Evolutionary conservation across 2,797 vertebrate species (phyloP), one percentile per base, ranked within the genome.

Genomic region (Chelmon rostratus): DNA sequence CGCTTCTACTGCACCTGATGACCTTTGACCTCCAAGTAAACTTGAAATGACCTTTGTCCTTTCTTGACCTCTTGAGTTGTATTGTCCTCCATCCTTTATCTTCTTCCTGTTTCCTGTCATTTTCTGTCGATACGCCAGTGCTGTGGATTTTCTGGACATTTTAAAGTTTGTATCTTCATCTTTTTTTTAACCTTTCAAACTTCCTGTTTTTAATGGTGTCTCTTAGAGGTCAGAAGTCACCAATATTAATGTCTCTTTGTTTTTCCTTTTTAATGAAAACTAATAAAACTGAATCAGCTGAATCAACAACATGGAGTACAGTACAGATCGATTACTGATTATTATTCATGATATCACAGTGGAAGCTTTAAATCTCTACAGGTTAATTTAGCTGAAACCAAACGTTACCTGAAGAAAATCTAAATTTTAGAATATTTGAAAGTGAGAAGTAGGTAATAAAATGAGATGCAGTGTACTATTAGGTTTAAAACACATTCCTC

Each of bases 1-100:
- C 84, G 86, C 57, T 94, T 93, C 70, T 93, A 92, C 83, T 91
- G 85, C 76, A 85, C 87, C 86, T 95, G 91, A 96, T 49, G 56
- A 56, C 72, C 62, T 79, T 54, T 57, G 31, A 65, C 57, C 52
- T 38, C 21, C 19, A 4, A 1, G 11, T 28, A 10, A 49, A 21
- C 53, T 21, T 21, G 8, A 21, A n/a, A 50, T 28, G 31, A 64
- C 6, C 37, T 33, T 19, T 56, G 25, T 72, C 31, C 31, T 44
- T 46, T 37, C 3, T 21, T 61, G 19, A 72, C 16, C 8, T 19
- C 37, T 3, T 28, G 4, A 21, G 11, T 8, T 28, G 19, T 23
- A 21, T 23, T 0, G 1, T 23, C 46, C 25, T 21, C 33, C 16
- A 21, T 66, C 42, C 35, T n/a, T 10, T 15, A 28, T 35, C 15